phyloP scores from a whole-genome alignment of 2,797 vertebrate species.

The Orestias chungarensis region DNA sequence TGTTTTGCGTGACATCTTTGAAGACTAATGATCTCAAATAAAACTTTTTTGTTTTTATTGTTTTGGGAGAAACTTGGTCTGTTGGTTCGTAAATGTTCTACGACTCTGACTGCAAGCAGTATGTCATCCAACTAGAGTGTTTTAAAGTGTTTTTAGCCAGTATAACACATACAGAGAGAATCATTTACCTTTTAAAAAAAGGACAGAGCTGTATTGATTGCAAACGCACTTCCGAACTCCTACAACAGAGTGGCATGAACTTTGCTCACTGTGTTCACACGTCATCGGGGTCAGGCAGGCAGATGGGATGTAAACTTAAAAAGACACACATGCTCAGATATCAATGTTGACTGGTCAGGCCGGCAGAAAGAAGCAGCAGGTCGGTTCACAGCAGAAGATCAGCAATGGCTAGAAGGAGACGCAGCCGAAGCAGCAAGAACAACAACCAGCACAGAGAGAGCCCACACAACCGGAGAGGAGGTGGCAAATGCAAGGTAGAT shows the following conservation, averaged over 20 bases:
- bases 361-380: slow-evolving; percentile 28
- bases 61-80: too few species aligned
- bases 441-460: slow-evolving; percentile 50
- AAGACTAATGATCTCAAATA: too few species aligned
- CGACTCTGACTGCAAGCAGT: background rate
- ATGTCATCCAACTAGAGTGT: background rate
- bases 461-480: slow-evolving; percentile 35
- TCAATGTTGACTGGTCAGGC: background rate
- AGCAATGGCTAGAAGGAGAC: slow-evolving; percentile 77
- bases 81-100: too few species aligned
- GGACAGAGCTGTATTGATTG: slow-evolving; percentile 31
- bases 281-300: slow-evolving; percentile 70
- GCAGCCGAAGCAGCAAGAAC: slow-evolving; percentile 66
- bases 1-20: background rate
- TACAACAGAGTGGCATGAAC: slow-evolving; percentile 61
- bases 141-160: background rate
- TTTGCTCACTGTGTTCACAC: slow-evolving; percentile 69
- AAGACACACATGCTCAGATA: slow-evolving; percentile 17
- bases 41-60: too few species aligned
- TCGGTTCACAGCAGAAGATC: slow-evolving; percentile 15
- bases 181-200: background rate
- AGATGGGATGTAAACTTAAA: slow-evolving; percentile 33
- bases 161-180: background rate
- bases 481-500: slow-evolving; percentile 55
- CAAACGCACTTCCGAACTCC: slow-evolving; percentile 4